These are phyloP conservation scores for Kuschelorhynchus macadamiae DNA, from an alignment of 2,888 invertebrate genomes.

Conservation along the genomic window DNA sequence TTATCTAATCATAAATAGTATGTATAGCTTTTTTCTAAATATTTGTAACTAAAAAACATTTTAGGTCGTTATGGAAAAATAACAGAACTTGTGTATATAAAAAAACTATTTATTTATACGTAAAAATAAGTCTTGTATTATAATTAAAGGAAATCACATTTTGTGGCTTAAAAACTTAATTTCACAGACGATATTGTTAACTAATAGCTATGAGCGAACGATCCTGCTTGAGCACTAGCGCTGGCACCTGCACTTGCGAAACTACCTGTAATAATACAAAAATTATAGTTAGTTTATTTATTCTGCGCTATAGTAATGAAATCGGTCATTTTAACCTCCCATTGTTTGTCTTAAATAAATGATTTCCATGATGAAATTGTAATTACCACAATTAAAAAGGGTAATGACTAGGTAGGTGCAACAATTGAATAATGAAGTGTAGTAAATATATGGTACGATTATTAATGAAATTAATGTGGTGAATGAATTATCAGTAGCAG, in stretches of 20 bases:
- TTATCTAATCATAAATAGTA: too few species aligned
- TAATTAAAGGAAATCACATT: conserved; percentile 28
- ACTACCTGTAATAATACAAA: conserved; percentile 48
- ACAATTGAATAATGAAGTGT: neutral
- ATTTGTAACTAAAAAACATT: too few species aligned
- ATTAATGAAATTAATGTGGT: too few species aligned
- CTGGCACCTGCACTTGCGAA: conserved; percentile 42
- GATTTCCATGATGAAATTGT: neutral
- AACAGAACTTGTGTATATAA: too few species aligned
- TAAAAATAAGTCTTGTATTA: conserved; percentile 23
- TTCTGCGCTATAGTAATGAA: conserved; percentile 5
- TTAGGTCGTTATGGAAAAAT: too few species aligned
- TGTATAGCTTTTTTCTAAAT: too few species aligned
- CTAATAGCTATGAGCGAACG: conserved; percentile 38
- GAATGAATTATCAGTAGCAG: too few species aligned
- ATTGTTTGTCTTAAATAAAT: conserved; percentile 12
- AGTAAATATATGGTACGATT: neutral
- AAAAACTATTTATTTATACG: neutral
- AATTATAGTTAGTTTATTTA: conserved; percentile 17
- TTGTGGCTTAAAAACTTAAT: conserved; percentile 33
- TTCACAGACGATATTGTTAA: conserved; percentile 19
- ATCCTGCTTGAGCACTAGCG: conserved; percentile 42
- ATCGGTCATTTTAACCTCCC: conserved; percentile 10
- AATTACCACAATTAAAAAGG: neutral
- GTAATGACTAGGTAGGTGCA: too few species aligned